Base-by-base conservation (phyloP, 2,797 vertebrate species). In the Scolopax bukidnonensis region DNA sequence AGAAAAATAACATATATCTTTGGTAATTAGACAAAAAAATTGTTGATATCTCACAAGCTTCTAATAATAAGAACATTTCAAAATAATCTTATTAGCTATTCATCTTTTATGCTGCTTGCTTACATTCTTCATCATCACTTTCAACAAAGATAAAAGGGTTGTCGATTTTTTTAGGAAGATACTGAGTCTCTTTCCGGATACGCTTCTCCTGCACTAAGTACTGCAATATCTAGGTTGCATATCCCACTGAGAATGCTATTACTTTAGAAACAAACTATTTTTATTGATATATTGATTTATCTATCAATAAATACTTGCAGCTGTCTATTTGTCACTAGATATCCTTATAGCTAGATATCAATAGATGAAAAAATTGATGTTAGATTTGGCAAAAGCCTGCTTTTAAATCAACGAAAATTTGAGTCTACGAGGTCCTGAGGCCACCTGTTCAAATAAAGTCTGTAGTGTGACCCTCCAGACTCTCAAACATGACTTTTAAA, bases 291-390 rank as follows among this genome's bases (percentile, higher is more conserved):
- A 56, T 23, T 9, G 6, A 69, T 64, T 41, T 75, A 67, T 11
- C 4, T 5, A 56, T 50, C 27, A 40, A 36, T 36, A 76, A 57
- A 68, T 23, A 53, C 6, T 20, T 54, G 19, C 45, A 71, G 19
- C 28, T 69, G 24, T 20, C 25, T 65, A 19, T 48, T 51, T n/a
- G 16, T 18, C 56, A 47, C 8, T 28, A 82, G 7, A 23, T 28
- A 51, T 23, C 36, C 23, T 67, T 48, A 61, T 27, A 40, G 9
- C 8, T 71, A 83, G 18, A 33, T 70, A 78, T 6, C 7, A 1
- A n/a, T 0, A 75, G 6, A 70, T 1, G 0, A 64, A 40, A 9
- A 59, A 71, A 79, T 1, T 21, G 4, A 36, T 18, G 10, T 10
- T 25, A 50, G 6, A 33, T 85, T 81, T 85, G 45, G 10, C 12